phyloP scores from a whole-genome alignment of 2,113 vertebrate genomes.

The Albula glossodonta region DNA sequence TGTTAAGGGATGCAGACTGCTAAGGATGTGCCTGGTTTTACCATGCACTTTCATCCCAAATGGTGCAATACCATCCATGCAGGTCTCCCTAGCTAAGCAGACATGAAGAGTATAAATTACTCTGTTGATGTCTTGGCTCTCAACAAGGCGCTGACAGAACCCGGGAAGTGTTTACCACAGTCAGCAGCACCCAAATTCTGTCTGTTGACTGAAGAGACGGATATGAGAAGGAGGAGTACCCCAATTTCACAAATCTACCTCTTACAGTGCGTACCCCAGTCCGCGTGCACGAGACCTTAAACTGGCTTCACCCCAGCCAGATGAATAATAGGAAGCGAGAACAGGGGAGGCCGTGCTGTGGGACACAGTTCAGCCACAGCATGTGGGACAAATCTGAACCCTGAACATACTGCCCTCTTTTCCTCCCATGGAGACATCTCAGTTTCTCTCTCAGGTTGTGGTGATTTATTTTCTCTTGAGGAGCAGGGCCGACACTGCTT shows the following conservation, averaged over 20 bases:
- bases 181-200: constrained; percentile 24
- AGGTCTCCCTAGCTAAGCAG: not conserved
- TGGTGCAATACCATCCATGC: not conserved
- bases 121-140: not conserved
- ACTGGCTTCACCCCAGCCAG: constrained; percentile 16
- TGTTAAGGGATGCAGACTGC: not conserved
- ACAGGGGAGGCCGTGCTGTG: constrained; percentile 4
- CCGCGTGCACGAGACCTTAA: constrained; percentile 11
- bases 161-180: constrained; percentile 17
- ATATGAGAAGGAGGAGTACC: constrained; percentile 8
- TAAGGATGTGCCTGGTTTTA: not conserved
- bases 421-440: not conserved
- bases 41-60: not conserved
- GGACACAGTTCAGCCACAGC: constrained; percentile 23
- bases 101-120: not conserved
- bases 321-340: constrained; percentile 1
- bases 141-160: constrained; percentile 7
- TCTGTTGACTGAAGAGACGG: constrained; percentile 32
- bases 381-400: constrained; percentile 26
- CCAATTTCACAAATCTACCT: not conserved
- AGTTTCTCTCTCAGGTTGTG: no score
- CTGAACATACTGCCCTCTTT: constrained; percentile 9
- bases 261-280: not conserved
- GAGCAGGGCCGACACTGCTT: no score
- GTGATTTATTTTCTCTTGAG: not conserved